Evolutionary conservation across 2,113 vertebrate genomes (phyloP), one percentile per base, ranked within the genome.

Genomic region (Malurus elegans): DNA sequence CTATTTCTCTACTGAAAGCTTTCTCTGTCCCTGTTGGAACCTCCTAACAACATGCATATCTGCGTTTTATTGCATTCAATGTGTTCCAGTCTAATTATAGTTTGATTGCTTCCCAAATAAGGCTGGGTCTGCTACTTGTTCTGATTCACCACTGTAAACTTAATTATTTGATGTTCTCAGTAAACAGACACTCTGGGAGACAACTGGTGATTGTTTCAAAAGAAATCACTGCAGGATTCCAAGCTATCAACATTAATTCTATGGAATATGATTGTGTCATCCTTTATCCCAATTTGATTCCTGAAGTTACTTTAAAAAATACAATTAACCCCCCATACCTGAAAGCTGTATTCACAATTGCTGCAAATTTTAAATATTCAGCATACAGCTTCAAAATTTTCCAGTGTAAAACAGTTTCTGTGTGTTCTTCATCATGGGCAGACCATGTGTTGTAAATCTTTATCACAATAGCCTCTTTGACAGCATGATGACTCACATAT

Each of bases 151-250:
- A 32, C 14, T 32, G 24, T 69, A 80, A 89, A 73, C 29, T 81
- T 73, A 73, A 93, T 97, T 53, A 95, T 95, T 92, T 78, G 72
- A 64, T 86, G 88, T 91, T 93, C 67, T 83, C 51, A 61, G 50
- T 96, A 92, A 96, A 83, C 79, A 90, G 73, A 85, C 25, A 42
- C 50, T 94, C 56, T 28, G 9, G 42, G 92, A 94, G 86, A 79
- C 75, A 89, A 67, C 1, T 91, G 80, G 54, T 88, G 38, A 61
- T 92, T 75, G 24, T 69, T 76, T 95, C 88, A 38, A 70, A 91
- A 85, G 58, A 90, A 95, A 73, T 61, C 45, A 10, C 66, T 51
- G 62, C 73, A 89, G n/a, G 47, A 92, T 84, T 95, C 44, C 20
- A 48, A 44, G 18, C 50, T 94, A n/a, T 31, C 24, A 19, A n/a